Evolutionary conservation across 2,888 invertebrate species (phyloP).

Genomic region (Phortica okadai): DNA sequence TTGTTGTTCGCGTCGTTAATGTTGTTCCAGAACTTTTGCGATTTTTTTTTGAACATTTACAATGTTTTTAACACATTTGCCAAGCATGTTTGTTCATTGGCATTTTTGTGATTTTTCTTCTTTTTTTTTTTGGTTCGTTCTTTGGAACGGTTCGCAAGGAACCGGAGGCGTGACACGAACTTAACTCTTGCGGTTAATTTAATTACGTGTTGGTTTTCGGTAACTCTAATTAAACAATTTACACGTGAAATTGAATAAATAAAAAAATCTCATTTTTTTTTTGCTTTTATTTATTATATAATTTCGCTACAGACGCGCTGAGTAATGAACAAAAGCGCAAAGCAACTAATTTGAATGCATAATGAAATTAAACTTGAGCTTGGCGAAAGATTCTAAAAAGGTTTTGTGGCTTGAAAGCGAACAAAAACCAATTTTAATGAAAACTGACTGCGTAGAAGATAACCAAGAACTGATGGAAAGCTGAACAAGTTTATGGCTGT

Average conservation of each 20-base stretch:
- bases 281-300: neutral
- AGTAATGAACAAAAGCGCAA: neutral
- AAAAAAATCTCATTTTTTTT: neutral
- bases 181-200: slow-evolving; percentile 43
- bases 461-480: too few species aligned
- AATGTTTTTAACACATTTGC: slow-evolving; percentile 43
- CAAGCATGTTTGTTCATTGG: slow-evolving; percentile 44
- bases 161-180: slow-evolving; percentile 17
- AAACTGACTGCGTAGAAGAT: too few species aligned
- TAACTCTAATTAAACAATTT: slow-evolving; percentile 43
- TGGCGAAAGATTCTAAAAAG: too few species aligned
- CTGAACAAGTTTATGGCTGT: too few species aligned
- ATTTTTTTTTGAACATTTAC: neutral
- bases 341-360: slow-evolving; percentile 2
- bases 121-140: slow-evolving; percentile 19
- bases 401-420: too few species aligned
- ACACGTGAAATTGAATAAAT: slow-evolving; percentile 2
- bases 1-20: neutral
- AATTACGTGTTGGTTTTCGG: slow-evolving; percentile 40
- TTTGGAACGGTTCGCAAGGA: too few species aligned
- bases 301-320: too few species aligned
- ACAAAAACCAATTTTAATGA: too few species aligned
- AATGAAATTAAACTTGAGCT: neutral
- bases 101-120: slow-evolving; percentile 6
- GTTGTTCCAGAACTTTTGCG: neutral